phyloP scores from a whole-genome alignment of 1,140 invertebrate species.

The Alviniconcha marisindica region DNA sequence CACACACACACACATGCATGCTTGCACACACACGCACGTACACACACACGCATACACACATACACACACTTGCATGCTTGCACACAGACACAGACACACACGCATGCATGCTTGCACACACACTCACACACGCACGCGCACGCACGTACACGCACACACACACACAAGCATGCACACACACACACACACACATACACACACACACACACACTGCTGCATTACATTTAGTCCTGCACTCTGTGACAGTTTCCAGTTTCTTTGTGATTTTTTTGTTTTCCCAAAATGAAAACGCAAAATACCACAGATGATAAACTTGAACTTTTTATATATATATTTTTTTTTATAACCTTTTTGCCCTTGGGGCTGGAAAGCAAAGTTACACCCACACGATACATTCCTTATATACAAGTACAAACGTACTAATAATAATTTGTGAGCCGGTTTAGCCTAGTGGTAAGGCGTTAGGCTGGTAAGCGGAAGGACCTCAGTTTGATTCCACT shows the following conservation, averaged over 20 bases:
- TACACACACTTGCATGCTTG: background rate
- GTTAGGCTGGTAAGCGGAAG: too few species aligned
- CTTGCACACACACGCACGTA: background rate
- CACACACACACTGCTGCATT: background rate
- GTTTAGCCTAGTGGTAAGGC: too few species aligned
- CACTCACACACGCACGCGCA: background rate
- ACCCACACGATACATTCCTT: too few species aligned
- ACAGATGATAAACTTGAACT: too few species aligned
- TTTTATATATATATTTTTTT: too few species aligned
- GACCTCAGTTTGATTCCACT: too few species aligned
- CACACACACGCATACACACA: background rate
- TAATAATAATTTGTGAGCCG: too few species aligned
- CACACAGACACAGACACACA: background rate
- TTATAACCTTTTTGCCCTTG: too few species aligned
- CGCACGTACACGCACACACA: background rate
- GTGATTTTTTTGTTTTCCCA: too few species aligned
- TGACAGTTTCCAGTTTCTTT: background rate
- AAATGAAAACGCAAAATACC: too few species aligned
- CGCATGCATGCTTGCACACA: background rate
- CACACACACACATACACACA: background rate
- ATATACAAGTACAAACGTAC: too few species aligned
- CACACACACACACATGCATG: constrained; percentile 1
- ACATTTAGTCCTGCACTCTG: background rate
- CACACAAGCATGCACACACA: constrained; percentile 7
- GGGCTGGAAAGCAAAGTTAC: too few species aligned